These are phyloP conservation scores for Synaphobranchus kaupii DNA, from an alignment of 2,797 vertebrate species.

Conservation along the genomic window DNA sequence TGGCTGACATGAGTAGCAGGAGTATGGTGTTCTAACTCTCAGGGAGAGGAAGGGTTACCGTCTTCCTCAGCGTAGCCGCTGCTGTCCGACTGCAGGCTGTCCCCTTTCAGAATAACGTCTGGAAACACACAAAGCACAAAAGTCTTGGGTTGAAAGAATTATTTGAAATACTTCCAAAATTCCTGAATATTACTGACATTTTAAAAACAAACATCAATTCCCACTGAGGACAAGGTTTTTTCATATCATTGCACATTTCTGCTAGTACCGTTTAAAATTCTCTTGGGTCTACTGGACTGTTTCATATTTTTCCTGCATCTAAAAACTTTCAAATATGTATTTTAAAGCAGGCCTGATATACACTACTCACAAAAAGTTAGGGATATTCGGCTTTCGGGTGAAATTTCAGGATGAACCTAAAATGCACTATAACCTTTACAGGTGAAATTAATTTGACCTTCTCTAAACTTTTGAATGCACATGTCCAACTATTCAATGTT, in stretches of 20 bases:
- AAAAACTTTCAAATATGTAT: background rate
- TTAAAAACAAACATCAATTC: slow-evolving; percentile 14
- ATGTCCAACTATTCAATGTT: no score
- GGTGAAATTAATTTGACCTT: no score
- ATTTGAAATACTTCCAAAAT: background rate
- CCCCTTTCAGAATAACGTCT: slow-evolving; percentile 63
- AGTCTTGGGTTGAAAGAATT: background rate
- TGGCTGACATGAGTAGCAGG: slow-evolving; percentile 17
- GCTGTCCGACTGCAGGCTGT: slow-evolving; percentile 75
- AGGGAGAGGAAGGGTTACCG: slow-evolving; percentile 27
- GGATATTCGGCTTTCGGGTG: no score
- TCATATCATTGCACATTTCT: background rate
- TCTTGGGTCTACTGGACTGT: no score
- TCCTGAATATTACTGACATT: background rate
- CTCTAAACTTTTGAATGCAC: no score
- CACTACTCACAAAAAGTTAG: no score
- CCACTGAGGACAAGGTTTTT: background rate
- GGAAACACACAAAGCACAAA: slow-evolving; percentile 24
- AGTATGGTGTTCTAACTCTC: slow-evolving; percentile 25
- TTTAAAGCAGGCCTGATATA: background rate
- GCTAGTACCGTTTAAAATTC: background rate
- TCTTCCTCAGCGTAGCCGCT: slow-evolving; percentile 77
- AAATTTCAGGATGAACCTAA: no score
- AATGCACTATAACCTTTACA: no score
- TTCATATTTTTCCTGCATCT: no score